phyloP scores from a whole-genome alignment of 1,140 invertebrate genomes.

The Leptopilina clavipes region DNA sequence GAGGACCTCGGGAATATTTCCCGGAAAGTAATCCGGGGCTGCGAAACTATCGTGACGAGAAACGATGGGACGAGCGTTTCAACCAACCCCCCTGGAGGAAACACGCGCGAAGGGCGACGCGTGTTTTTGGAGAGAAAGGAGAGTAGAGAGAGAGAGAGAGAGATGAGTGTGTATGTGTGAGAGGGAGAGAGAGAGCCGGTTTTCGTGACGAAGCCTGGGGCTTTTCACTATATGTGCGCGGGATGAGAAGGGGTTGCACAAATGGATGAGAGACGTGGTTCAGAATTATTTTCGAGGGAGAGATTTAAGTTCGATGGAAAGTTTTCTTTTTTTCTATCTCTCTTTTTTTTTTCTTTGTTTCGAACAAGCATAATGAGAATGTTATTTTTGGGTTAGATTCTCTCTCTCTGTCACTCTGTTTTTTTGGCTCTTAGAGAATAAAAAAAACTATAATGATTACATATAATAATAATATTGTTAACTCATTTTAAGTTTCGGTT shows the following conservation, averaged over 20 bases:
- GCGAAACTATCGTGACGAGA: slow-evolving; percentile 32
- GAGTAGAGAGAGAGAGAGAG: neutral
- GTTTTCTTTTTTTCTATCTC: neutral
- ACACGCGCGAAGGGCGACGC: slow-evolving; percentile 31
- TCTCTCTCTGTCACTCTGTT: neutral
- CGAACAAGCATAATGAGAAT: neutral
- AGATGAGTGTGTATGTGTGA: no score
- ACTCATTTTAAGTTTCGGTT: no score
- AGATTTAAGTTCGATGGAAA: slow-evolving; percentile 16
- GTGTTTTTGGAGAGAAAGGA: slow-evolving; percentile 14
- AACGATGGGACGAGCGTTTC: slow-evolving; percentile 9
- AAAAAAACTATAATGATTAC: no score
- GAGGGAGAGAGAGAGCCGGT: slow-evolving; percentile 4
- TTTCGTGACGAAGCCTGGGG: slow-evolving; percentile 30
- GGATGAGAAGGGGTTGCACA: slow-evolving; percentile 31
- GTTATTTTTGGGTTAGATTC: neutral
- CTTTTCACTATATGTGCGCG: slow-evolving; percentile 1
- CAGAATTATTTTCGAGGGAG: slow-evolving; percentile 7
- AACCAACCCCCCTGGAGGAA: slow-evolving; percentile 1
- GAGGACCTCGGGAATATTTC: slow-evolving; percentile 33
- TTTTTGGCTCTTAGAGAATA: no score
- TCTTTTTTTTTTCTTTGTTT: no score
- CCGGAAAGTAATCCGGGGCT: slow-evolving; percentile 33
- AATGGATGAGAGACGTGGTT: slow-evolving; percentile 22
- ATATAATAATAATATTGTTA: no score